phyloP scores from a whole-genome alignment of 2,888 invertebrate genomes.

The Aspidiotus destructor region DNA sequence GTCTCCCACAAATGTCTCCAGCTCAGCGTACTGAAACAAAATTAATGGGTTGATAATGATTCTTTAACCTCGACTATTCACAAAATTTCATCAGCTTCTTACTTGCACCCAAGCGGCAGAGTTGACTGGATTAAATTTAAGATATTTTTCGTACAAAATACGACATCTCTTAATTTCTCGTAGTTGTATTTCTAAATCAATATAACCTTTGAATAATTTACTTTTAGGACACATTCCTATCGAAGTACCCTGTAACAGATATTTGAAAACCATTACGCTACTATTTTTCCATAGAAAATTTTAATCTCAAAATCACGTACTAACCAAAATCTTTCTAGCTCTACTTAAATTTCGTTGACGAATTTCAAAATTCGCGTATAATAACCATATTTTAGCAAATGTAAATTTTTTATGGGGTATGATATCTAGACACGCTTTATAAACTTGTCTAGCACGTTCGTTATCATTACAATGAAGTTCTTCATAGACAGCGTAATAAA shows the following conservation, averaged over 20 bases:
- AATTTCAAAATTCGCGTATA: conserved; percentile 95
- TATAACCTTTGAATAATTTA: conserved; percentile 94
- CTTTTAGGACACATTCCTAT: conserved; percentile 94
- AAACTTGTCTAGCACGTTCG: conserved; percentile 82
- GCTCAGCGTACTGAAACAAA: conserved; percentile 67
- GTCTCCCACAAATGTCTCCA: conserved; percentile 92
- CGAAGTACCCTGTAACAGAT: conserved; percentile 63
- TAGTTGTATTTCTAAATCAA: conserved; percentile 92
- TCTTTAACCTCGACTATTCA: conserved; percentile 46
- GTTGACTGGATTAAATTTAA: conserved; percentile 93
- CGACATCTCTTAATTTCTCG: conserved; percentile 96
- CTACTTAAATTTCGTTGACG: conserved; percentile 78
- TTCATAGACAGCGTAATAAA: conserved; percentile 95
- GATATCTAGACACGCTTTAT: conserved; percentile 83
- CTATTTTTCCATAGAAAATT: neutral
- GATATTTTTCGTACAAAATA: conserved; percentile 91
- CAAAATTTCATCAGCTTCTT: conserved; percentile 33
- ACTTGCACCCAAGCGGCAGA: conserved; percentile 96
- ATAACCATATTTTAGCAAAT: conserved; percentile 96
- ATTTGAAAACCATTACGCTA: neutral
- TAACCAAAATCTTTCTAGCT: conserved; percentile 77
- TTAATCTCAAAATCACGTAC: conserved; percentile 9
- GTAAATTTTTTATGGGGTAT: conserved; percentile 96
- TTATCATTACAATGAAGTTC: conserved; percentile 83
- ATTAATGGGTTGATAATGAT: conserved; percentile 55